phyloP scores from a whole-genome alignment of 2,113 vertebrate species.

The Steatornis caripensis region DNA sequence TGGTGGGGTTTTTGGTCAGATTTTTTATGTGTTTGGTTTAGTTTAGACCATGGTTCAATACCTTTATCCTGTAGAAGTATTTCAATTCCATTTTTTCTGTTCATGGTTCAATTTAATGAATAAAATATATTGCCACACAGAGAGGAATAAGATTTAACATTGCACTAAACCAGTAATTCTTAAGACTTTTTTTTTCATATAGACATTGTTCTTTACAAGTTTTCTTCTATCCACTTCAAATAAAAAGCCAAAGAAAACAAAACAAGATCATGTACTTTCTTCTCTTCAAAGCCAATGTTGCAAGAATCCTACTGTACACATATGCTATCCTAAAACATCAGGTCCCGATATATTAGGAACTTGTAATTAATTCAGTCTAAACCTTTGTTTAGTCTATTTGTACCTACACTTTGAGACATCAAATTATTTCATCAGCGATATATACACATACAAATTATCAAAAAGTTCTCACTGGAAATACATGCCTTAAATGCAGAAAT shows the following conservation, averaged over 20 bases:
- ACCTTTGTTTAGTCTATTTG: not conserved
- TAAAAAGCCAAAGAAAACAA: not conserved
- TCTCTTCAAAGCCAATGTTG: not conserved
- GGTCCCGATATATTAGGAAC: not conserved
- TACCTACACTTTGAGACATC: not conserved
- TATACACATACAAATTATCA: not conserved
- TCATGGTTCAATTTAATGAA: not conserved
- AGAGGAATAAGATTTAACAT: not conserved
- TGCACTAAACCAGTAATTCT: not conserved
- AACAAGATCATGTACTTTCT: accelerated
- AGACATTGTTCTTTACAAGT: not conserved
- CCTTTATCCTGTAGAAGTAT: not conserved
- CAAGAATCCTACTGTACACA: not conserved
- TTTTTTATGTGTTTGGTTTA: not conserved
- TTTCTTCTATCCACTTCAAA: not conserved
- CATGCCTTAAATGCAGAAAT: not conserved
- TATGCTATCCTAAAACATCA: not conserved
- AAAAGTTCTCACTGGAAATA: not conserved
- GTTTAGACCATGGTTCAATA: not conserved
- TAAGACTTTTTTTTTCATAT: not conserved
- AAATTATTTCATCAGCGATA: not conserved
- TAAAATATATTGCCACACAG: not conserved
- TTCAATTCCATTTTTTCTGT: not conserved
- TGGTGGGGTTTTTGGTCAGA: not conserved
- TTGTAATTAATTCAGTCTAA: not conserved